These are phyloP conservation scores for Tachysurus fulvidraco DNA, from an alignment of 2,113 vertebrate genomes.

Conservation along the genomic window DNA sequence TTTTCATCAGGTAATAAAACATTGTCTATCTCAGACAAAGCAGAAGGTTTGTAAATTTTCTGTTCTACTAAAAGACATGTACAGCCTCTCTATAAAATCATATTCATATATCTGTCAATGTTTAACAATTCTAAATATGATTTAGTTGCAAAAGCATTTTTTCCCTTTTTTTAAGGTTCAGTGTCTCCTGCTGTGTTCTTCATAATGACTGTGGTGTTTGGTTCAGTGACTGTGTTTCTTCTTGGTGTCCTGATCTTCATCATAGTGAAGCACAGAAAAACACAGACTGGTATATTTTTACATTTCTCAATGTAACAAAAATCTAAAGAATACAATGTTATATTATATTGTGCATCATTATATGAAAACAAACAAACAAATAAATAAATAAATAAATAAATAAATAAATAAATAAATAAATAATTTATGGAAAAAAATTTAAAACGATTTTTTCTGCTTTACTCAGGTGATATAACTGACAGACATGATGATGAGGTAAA, in stretches of 20 bases:
- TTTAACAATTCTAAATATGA: too few relatives aligned
- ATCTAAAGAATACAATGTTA: too few relatives aligned
- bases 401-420: too few relatives aligned
- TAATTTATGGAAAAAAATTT: background rate
- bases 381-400: too few relatives aligned
- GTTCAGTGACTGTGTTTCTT: too few relatives aligned
- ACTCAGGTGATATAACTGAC: background rate
- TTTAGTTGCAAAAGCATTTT: too few relatives aligned
- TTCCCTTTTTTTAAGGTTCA: background rate
- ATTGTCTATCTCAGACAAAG: background rate
- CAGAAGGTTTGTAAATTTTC: background rate
- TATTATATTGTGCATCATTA: too few relatives aligned
- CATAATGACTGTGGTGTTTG: background rate
- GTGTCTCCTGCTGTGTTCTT: background rate
- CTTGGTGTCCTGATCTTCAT: background rate
- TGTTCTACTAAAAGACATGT: background rate
- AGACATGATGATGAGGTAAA: background rate
- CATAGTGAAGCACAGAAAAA: background rate
- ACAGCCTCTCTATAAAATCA: background rate
- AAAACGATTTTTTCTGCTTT: background rate
- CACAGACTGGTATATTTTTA: background rate
- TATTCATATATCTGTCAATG: background rate
- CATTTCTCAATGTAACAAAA: background rate
- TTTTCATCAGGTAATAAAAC: background rate
- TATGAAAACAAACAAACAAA: background rate